Evolutionary conservation across 2,113 vertebrate genomes (phyloP).

Genomic region (Aphelocoma coerulescens): DNA sequence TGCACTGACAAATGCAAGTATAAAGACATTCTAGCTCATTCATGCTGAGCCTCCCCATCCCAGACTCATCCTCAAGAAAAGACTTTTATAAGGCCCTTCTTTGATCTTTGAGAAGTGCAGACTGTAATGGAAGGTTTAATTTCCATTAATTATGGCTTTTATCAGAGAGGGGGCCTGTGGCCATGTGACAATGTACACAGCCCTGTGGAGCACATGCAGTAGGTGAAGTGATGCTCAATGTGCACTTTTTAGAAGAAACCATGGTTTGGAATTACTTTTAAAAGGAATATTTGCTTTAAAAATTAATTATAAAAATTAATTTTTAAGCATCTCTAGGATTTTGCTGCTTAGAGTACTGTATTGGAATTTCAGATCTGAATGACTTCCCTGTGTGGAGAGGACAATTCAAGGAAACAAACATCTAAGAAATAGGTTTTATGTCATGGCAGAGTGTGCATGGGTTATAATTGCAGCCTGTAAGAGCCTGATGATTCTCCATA

Average conservation of each 20-base stretch:
- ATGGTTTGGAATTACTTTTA: neutral
- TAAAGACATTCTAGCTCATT: neutral
- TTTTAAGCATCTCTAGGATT: neutral
- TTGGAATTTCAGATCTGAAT: neutral
- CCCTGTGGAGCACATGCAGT: neutral
- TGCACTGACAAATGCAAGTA: neutral
- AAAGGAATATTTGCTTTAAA: neutral
- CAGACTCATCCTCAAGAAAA: neutral
- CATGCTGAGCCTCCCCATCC: too few relatives aligned
- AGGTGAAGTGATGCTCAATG: neutral
- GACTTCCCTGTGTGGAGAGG: neutral
- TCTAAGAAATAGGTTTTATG: neutral
- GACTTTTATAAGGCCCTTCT: neutral
- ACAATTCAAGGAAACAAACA: neutral
- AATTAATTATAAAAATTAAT: neutral
- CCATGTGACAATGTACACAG: neutral
- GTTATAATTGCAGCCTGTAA: neutral
- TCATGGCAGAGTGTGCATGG: rapidly evolving
- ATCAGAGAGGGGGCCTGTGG: neutral
- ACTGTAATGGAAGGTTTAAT: neutral
- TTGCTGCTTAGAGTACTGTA: neutral
- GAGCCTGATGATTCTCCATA: neutral
- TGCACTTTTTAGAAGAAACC: neutral
- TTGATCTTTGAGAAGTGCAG: neutral
- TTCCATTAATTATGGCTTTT: neutral